phyloP scores from a whole-genome alignment of 2,888 invertebrate species.

The Chironomus riparius region DNA sequence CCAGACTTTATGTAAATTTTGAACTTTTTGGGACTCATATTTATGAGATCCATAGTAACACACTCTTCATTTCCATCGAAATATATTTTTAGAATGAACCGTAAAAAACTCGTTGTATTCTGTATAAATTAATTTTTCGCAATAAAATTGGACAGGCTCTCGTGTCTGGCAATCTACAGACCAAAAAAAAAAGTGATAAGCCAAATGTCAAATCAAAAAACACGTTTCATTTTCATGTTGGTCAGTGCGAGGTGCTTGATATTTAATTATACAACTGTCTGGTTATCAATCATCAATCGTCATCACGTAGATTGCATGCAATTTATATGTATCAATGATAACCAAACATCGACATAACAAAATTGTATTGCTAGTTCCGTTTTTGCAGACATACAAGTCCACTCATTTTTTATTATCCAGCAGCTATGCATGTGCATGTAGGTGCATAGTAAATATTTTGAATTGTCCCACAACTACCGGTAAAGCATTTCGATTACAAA shows the following conservation, averaged over 20 bases:
- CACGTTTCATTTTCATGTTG: background rate
- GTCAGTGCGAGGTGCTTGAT: background rate
- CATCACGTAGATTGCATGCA: background rate
- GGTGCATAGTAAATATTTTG: background rate
- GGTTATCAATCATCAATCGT: background rate
- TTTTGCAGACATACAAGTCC: background rate
- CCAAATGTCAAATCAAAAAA: too few species aligned
- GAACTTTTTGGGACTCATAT: too few species aligned
- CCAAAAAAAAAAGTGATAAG: too few species aligned
- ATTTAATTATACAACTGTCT: constrained; percentile 6
- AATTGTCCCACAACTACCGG: background rate
- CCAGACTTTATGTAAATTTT: background rate
- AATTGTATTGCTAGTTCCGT: background rate
- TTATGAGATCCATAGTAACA: too few species aligned
- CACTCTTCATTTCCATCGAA: too few species aligned
- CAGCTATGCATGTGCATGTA: too few species aligned
- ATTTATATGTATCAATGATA: background rate
- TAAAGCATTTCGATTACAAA: background rate
- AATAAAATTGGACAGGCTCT: too few species aligned
- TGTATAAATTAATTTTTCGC: too few species aligned
- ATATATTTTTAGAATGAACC: too few species aligned
- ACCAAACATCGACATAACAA: too few species aligned
- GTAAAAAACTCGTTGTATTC: too few species aligned
- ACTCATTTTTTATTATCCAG: background rate
- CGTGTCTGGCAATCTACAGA: too few species aligned